phyloP scores from a whole-genome alignment of 2,113 vertebrate species.

The Crotalus viridis region DNA sequence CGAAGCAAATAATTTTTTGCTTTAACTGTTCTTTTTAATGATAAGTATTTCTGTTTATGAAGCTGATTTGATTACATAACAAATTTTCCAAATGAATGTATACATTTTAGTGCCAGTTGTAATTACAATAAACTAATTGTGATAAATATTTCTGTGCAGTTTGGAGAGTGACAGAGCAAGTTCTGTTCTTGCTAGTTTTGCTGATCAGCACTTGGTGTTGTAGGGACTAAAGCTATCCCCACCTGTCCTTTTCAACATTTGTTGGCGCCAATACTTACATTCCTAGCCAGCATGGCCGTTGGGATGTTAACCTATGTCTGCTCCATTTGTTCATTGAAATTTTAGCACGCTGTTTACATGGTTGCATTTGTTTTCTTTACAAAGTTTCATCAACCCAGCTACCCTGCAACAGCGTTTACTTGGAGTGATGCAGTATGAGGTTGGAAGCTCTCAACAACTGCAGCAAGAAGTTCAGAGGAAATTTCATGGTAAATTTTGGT shows the following conservation, averaged over 20 bases:
- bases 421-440: slow-evolving; percentile 89
- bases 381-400: slow-evolving; percentile 80
- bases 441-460: slow-evolving; percentile 88
- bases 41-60: background rate
- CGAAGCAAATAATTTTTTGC: background rate
- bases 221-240: background rate
- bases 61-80: background rate
- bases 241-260: background rate
- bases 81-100: background rate
- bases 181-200: background rate
- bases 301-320: background rate
- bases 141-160: background rate
- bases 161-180: background rate
- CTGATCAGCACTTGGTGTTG: background rate
- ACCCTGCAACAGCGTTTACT: slow-evolving; percentile 89
- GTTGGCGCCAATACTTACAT: background rate
- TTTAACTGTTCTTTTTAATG: background rate
- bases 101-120: background rate
- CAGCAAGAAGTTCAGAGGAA: slow-evolving; percentile 96
- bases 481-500: slow-evolving; percentile 80
- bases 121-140: background rate
- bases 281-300: background rate
- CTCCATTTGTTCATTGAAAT: background rate
- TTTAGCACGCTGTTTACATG: background rate
- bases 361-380: background rate